These are phyloP conservation scores for Sphenodon punctatus DNA, from an alignment of 2,797 vertebrate genomes.

Conservation along the genomic window DNA sequence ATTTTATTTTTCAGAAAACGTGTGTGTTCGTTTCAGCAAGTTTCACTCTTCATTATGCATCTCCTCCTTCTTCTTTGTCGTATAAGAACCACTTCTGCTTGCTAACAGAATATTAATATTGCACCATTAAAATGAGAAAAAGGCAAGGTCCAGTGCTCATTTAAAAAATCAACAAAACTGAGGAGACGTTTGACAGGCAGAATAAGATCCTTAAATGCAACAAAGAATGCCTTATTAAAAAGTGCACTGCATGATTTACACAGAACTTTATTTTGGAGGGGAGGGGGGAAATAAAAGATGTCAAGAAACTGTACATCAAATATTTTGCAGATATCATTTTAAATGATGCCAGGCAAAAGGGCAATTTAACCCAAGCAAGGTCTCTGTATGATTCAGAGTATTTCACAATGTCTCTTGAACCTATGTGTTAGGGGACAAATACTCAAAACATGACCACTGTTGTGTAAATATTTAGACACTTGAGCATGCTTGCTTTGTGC, in stretches of 20 bases:
- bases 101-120: conserved; percentile 63
- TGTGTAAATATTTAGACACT: background rate
- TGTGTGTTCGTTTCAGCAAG: conserved; percentile 56
- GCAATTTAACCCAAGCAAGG: background rate
- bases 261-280: conserved; percentile 31
- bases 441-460: background rate
- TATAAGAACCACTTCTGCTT: conserved; percentile 46
- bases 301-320: background rate
- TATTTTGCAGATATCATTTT: accelerated
- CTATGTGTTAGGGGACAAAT: background rate
- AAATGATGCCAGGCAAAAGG: background rate
- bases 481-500: background rate
- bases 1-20: conserved; percentile 52
- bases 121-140: conserved; percentile 64
- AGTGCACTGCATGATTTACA: background rate
- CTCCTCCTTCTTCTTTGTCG: conserved; percentile 57
- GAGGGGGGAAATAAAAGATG: no score
- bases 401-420: background rate
- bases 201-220: background rate
- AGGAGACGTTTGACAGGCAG: conserved; percentile 50
- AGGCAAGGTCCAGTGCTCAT: conserved; percentile 37
- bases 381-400: background rate
- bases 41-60: conserved; percentile 55
- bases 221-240: background rate
- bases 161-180: conserved; percentile 50